Base-by-base conservation (phyloP, 2,113 vertebrate species). In the Microcebus griseorufus region DNA sequence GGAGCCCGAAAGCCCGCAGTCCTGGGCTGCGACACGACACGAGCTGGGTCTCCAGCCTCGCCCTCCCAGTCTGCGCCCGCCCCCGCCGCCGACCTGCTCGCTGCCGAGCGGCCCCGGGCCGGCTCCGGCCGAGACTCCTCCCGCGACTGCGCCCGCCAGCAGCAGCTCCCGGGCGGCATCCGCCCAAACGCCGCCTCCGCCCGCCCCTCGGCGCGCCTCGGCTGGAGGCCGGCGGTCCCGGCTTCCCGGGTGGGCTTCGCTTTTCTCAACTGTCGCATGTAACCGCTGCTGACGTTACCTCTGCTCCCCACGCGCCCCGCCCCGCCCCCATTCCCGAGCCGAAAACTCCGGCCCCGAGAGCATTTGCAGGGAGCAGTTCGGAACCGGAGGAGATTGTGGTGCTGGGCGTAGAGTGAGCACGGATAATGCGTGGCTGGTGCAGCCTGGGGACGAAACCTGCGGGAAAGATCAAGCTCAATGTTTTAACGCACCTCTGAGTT, bases 211-310 rank as follows among this genome's bases (percentile, higher is more conserved):
- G 20, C 4, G 55, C 13, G 5, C 62, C 0, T 3, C 17, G 0
- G 3, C 48, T 0, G 25, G 60, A 10, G 67, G 17, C 7, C 0
- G 2, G 34, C 12, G 0, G 14, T 32, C 51, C 13, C 0, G 3
- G 39, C 29, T 20, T 16, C 42, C 6, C 8, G 3, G 0, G 16
- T 3, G 13, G 10, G 34, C 92, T 25, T 2, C 0, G 2, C 9
- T 13, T 25, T 32, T 3, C 16, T 22, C 81, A 9, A 58, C 53
- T 3, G 64, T 55, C 60, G 10, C 22, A 0, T 78, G 51, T 53
- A 86, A 34, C 39, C 14, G 16, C 27, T 39, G 27, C 29, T 13
- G 69, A 27, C 12, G 17, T 48, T 83, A 93, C 86, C 9, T 48
- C 42, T 75, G n/a, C 67, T 37, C 45, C 64, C n/a, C 20, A 12